A percentile compares a stretch with the other conserved stretches of the same genome.
Evolutionary conservation across 2,797 vertebrate genomes (phyloP).

Genomic region (Tokudaia tokunoshimensis): DNA sequence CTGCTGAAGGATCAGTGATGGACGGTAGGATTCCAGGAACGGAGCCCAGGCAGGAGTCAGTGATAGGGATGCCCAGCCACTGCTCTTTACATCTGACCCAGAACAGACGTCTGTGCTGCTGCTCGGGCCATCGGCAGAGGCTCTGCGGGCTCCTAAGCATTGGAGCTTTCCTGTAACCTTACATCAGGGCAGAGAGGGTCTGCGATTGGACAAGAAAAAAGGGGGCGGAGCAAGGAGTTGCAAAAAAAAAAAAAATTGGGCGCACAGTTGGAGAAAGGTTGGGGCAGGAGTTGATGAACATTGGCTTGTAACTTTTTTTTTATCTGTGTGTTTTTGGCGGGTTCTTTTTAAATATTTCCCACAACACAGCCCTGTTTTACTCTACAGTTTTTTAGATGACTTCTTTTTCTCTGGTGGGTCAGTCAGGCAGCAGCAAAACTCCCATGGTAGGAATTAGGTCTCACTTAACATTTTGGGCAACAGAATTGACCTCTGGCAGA

Average conservation of each 20-base stretch:
- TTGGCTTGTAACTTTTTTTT: too few relatives aligned
- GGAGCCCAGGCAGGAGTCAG: neutral
- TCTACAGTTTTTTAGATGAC: neutral
- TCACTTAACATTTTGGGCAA: neutral
- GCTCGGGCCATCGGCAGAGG: neutral
- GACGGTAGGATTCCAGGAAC: neutral
- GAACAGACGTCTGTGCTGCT: too few relatives aligned
- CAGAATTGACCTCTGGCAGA: neutral
- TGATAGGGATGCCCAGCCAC: neutral
- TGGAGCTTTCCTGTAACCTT: too few relatives aligned
- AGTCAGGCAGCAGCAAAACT: neutral
- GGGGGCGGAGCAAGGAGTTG: too few relatives aligned
- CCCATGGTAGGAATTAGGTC: neutral
- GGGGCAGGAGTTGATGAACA: too few relatives aligned
- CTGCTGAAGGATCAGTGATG: neutral
- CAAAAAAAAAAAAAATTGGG: too few relatives aligned
- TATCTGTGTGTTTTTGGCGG: too few relatives aligned
- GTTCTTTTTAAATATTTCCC: too few relatives aligned
- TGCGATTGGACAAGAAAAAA: too few relatives aligned
- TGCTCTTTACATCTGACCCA: neutral
- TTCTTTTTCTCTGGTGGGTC: neutral
- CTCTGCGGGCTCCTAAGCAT: neutral
- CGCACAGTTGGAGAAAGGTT: too few relatives aligned
- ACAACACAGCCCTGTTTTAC: neutral
- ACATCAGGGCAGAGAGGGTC: too few relatives aligned